Conservation (phyloP, 2,113 vertebrate genomes). For the Syngnathus floridae region DNA sequence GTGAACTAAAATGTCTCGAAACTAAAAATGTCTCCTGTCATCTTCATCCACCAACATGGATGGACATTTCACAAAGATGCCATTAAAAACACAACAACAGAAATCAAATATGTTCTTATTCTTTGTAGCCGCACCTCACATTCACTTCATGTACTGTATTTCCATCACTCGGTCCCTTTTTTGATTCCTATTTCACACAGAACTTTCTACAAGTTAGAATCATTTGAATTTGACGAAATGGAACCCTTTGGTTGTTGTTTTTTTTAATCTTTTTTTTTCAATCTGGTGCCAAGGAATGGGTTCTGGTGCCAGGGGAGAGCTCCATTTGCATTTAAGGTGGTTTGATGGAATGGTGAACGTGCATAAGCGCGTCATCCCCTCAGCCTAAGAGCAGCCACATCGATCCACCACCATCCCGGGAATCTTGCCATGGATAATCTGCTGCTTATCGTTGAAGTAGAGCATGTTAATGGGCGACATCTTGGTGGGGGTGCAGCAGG, state of each 20-base stretch:
- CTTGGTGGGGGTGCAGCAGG: slow-evolving; percentile 97
- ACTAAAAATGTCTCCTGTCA: slow-evolving; percentile 53
- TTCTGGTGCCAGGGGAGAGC: slow-evolving; percentile 55
- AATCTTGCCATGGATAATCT: slow-evolving; percentile 98
- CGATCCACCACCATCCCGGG: slow-evolving; percentile 97
- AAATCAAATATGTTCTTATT: slow-evolving; percentile 59
- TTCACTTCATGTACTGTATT: slow-evolving; percentile 54
- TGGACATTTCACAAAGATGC: slow-evolving; percentile 61
- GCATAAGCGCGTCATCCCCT: slow-evolving; percentile 43
- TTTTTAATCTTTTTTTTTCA: slow-evolving; percentile 53
- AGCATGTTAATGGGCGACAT: slow-evolving; percentile 99
- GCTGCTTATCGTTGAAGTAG: slow-evolving; percentile 99
- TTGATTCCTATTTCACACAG: slow-evolving; percentile 59
- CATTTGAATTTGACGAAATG: slow-evolving; percentile 55
- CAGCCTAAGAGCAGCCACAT: slow-evolving; percentile 89
- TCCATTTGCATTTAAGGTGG: slow-evolving; percentile 51
- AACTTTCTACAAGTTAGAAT: slow-evolving; percentile 62
- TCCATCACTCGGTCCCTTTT: slow-evolving; percentile 54
- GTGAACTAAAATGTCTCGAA: slow-evolving; percentile 25
- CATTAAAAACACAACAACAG: slow-evolving; percentile 46
- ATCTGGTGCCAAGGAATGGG: slow-evolving; percentile 53
- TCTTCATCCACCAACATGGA: slow-evolving; percentile 56
- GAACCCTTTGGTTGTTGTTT: slow-evolving; percentile 54
- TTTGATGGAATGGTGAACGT: slow-evolving; percentile 45
- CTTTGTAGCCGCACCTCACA: slow-evolving; percentile 57